These are phyloP conservation scores for Polypterus senegalus DNA, from an alignment of 2,113 vertebrate genomes.

Conservation along the genomic window DNA sequence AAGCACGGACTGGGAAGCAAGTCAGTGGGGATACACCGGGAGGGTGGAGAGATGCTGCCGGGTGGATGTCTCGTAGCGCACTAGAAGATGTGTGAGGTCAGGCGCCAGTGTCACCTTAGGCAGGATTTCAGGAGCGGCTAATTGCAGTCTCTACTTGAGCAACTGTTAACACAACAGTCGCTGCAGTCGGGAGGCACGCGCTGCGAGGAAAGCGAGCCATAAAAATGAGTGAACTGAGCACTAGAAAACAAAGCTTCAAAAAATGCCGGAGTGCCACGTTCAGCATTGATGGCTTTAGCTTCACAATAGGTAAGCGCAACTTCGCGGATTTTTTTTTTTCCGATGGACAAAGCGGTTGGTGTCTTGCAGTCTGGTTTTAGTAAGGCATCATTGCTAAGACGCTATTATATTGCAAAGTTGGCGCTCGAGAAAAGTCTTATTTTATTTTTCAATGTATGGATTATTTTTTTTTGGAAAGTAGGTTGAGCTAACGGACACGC, in stretches of 20 bases:
- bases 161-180: slow-evolving; percentile 4
- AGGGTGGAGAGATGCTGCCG: slow-evolving; percentile 41
- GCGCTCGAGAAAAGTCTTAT: too few relatives aligned
- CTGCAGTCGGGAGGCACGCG: slow-evolving; percentile 7
- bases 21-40: slow-evolving; percentile 14
- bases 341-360: neutral
- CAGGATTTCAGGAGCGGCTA: slow-evolving; percentile 20
- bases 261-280: slow-evolving; percentile 88
- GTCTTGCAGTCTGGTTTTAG: neutral
- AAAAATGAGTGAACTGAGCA: slow-evolving; percentile 69
- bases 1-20: slow-evolving; percentile 11
- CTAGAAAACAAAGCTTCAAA: slow-evolving; percentile 79
- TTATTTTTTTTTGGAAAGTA: too few relatives aligned
- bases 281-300: slow-evolving; percentile 92
- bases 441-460: too few relatives aligned
- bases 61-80: slow-evolving; percentile 17
- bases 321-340: slow-evolving; percentile 10
- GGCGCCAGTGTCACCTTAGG: slow-evolving; percentile 22
- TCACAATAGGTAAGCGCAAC: slow-evolving; percentile 79
- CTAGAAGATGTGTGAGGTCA: slow-evolving; percentile 27
- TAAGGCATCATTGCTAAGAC: too few relatives aligned
- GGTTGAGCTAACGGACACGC: too few relatives aligned
- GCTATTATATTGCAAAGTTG: too few relatives aligned
- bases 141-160: slow-evolving; percentile 7
- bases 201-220: slow-evolving; percentile 8